Percentiles rank a stretch among this genome's conserved stretches.
Conservation (phyloP, 2,797 vertebrate genomes). For the Chiloscyllium punctatum region DNA sequence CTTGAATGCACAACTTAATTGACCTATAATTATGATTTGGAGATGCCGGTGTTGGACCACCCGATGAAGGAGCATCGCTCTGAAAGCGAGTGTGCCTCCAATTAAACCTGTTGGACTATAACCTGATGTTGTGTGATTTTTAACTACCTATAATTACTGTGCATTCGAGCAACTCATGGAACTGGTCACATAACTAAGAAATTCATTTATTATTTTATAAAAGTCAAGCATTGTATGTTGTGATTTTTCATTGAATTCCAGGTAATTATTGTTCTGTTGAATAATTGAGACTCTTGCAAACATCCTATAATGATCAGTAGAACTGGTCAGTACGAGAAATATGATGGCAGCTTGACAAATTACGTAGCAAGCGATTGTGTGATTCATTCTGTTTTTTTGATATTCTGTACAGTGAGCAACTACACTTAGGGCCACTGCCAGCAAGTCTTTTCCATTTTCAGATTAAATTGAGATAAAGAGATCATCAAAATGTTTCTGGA, state of each 20-base stretch:
- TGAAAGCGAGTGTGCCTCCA: too few relatives aligned
- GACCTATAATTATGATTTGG: background rate
- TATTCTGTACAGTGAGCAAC: background rate
- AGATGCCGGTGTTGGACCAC: too few relatives aligned
- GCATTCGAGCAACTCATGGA: background rate
- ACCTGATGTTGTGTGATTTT: too few relatives aligned
- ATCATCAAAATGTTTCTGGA: background rate
- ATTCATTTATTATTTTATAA: background rate
- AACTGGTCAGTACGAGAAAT: background rate
- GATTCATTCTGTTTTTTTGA: background rate
- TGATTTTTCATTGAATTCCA: background rate
- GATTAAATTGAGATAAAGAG: background rate
- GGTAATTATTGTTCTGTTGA: too few relatives aligned
- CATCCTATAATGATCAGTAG: background rate
- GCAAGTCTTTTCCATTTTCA: background rate
- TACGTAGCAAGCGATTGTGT: background rate
- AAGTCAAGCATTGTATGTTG: background rate
- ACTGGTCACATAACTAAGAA: background rate
- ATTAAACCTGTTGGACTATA: too few relatives aligned
- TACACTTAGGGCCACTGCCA: background rate
- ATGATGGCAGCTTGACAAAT: background rate
- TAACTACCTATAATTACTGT: background rate
- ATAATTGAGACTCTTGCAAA: too few relatives aligned
- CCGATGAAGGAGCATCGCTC: too few relatives aligned
- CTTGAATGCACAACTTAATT: background rate